A percentile compares a stretch with the other conserved stretches of the same genome.
Evolutionary conservation across 1,140 invertebrate genomes (phyloP).

Genomic region (Tachypleus tridentatus): DNA sequence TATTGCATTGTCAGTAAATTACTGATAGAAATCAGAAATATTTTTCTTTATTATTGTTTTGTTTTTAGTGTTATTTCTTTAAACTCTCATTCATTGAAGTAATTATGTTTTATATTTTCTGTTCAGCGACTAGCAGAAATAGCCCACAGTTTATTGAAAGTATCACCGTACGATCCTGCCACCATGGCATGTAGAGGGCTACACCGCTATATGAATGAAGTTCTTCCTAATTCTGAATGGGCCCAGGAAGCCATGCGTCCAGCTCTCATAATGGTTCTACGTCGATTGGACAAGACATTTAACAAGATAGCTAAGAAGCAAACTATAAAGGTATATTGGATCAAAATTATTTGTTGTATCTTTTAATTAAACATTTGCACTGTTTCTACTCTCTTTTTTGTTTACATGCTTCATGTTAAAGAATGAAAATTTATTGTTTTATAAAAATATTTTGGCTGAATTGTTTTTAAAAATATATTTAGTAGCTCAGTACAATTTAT

Average conservation of each 20-base stretch:
- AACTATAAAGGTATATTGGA: conserved; percentile 52
- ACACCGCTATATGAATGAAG: conserved; percentile 84
- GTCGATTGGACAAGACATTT: conserved; percentile 92
- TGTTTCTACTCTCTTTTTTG: conserved; percentile 14
- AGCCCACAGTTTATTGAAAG: conserved; percentile 88
- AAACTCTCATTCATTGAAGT: conserved; percentile 6
- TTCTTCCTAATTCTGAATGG: conserved; percentile 93
- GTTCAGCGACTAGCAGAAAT: conserved; percentile 87
- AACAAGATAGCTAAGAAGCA: conserved; percentile 94
- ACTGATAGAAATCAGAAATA: neutral
- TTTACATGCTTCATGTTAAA: too few species aligned
- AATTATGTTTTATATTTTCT: conserved; percentile 13
- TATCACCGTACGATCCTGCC: conserved; percentile 91
- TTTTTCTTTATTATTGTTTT: conserved; percentile 1
- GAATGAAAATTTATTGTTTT: neutral
- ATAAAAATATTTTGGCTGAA: conserved; percentile 4
- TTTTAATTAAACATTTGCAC: conserved; percentile 19
- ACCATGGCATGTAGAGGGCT: conserved; percentile 89
- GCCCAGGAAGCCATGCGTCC: conserved; percentile 85
- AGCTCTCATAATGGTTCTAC: conserved; percentile 77
- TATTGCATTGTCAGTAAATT: neutral
- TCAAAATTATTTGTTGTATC: conserved; percentile 4
- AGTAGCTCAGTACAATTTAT: conserved; percentile 5
- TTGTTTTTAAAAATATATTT: conserved; percentile 4
- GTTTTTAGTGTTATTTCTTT: conserved; percentile 6